Conservation (phyloP, 2,797 vertebrate genomes). For the Naso thynnoides region DNA sequence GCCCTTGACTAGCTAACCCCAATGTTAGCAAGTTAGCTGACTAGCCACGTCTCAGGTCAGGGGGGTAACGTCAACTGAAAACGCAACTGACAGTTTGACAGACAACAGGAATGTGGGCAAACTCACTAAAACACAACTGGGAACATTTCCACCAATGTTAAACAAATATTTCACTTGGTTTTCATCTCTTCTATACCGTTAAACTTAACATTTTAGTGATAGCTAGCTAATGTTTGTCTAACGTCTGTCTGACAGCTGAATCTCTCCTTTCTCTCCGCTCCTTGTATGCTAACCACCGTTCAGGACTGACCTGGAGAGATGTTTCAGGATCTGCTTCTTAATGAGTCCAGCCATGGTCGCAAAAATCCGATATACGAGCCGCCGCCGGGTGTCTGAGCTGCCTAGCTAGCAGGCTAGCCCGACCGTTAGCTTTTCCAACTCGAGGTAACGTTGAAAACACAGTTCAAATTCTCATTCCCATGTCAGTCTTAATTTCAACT, state of each 20-base stretch:
- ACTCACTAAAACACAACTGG: not conserved
- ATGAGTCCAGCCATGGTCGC: constrained; percentile 86
- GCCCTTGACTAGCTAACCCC: constrained; percentile 38
- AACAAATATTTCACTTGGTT: not conserved
- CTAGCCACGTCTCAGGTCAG: constrained; percentile 51
- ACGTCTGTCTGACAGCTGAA: constrained; percentile 23
- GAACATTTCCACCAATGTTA: fast-evolving
- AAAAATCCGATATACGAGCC: constrained; percentile 43
- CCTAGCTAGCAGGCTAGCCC: constrained; percentile 44
- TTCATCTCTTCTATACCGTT: not conserved
- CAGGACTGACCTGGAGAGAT: constrained; percentile 87
- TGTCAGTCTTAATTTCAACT: constrained; percentile 63
- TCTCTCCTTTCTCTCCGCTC: not conserved
- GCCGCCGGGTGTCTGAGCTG: constrained; percentile 34
- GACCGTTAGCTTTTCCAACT: constrained; percentile 56
- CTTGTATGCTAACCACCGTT: not conserved
- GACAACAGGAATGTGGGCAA: not conserved
- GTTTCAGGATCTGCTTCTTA: constrained; percentile 90
- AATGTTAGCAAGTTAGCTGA: constrained; percentile 60
- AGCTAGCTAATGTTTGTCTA: constrained; percentile 13
- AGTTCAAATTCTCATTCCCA: constrained; percentile 58
- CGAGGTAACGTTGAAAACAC: constrained; percentile 41
- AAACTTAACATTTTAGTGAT: not conserved
- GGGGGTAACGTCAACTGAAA: constrained; percentile 20
- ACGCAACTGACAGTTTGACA: constrained; percentile 37